Percentiles rank a stretch among this genome's conserved stretches.
These are phyloP conservation scores for Platalea minor DNA, from an alignment of 2,797 vertebrate genomes.

Conservation along the genomic window DNA sequence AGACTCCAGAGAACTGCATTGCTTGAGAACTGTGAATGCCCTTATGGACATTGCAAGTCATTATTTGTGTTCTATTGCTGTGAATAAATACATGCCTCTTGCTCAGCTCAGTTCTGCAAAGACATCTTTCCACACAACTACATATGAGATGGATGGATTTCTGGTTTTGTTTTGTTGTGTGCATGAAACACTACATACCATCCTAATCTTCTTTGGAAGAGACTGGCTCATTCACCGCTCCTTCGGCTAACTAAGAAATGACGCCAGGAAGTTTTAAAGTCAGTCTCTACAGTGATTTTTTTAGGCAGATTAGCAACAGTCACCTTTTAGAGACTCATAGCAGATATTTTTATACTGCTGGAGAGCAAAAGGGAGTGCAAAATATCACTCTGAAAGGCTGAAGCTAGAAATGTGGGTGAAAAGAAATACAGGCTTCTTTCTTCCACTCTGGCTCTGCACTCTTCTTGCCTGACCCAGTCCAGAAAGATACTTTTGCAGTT, in stretches of 20 bases:
- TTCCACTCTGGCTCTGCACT: background rate
- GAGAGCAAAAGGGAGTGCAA: background rate
- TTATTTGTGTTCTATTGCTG: background rate
- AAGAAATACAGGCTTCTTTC: background rate
- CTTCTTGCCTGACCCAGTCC: background rate
- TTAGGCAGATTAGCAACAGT: background rate
- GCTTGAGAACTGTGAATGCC: background rate
- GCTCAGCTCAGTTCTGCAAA: background rate
- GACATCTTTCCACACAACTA: background rate
- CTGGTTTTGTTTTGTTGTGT: background rate
- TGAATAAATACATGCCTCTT: background rate
- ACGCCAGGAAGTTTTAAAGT: background rate
- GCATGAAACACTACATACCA: background rate
- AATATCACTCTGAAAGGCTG: background rate
- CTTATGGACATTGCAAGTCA: background rate
- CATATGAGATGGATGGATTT: background rate
- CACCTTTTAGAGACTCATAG: background rate
- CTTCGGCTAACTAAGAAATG: background rate
- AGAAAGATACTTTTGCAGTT: background rate
- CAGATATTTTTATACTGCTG: background rate
- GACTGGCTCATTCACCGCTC: background rate
- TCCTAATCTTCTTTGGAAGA: background rate
- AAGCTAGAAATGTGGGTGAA: background rate
- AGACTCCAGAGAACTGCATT: background rate
- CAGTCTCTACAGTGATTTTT: background rate